Conservation (phyloP, 2,888 invertebrate genomes). For the Tupiocoris notatus region DNA sequence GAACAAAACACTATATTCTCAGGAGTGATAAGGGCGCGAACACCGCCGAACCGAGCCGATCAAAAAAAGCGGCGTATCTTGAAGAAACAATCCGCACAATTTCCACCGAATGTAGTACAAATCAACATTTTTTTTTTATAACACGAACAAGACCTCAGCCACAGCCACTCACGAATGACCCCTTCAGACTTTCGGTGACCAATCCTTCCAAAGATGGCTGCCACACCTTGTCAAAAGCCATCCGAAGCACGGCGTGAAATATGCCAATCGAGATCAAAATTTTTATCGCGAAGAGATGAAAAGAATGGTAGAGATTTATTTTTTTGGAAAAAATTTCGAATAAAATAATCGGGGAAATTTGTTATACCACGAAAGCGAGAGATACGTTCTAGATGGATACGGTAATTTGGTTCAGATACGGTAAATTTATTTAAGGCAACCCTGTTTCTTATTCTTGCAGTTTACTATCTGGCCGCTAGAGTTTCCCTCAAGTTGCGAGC, state of each 20-base stretch:
- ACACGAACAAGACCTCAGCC: background rate
- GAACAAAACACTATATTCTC: background rate
- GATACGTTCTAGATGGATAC: background rate
- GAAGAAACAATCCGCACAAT: background rate
- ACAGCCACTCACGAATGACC: constrained; percentile 16
- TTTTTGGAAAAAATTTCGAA: no score
- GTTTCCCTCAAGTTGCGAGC: no score
- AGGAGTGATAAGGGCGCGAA: background rate
- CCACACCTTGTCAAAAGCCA: constrained; percentile 33
- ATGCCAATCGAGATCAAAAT: background rate
- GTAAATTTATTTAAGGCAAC: no score
- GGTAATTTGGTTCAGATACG: no score
- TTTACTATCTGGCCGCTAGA: no score
- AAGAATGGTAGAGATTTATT: no score
- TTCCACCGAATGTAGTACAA: background rate
- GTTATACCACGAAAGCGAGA: background rate
- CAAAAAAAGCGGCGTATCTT: background rate
- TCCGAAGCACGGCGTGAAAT: background rate
- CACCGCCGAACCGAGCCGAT: background rate
- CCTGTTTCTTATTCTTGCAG: no score
- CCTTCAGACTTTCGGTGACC: constrained; percentile 27
- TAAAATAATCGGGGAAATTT: background rate
- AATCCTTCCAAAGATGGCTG: constrained; percentile 35
- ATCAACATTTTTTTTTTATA: constrained; percentile 15
- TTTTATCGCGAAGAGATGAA: no score